These are phyloP conservation scores for Aphodius sticticus DNA, from an alignment of 2,888 invertebrate genomes.

Conservation along the genomic window DNA sequence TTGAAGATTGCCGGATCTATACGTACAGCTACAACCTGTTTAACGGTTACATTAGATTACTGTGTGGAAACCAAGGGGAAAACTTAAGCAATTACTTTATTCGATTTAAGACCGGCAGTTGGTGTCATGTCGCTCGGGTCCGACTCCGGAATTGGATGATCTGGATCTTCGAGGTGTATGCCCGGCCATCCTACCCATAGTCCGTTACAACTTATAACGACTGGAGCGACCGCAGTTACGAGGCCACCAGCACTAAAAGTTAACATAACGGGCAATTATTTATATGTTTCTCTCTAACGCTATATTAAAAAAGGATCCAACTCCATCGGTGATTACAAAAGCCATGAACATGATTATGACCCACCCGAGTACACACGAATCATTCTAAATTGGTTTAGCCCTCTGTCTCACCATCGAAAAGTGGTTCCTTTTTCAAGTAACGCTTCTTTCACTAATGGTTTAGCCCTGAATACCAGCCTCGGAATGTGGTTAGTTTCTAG, in stretches of 20 bases:
- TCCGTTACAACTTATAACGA: constrained; percentile 84
- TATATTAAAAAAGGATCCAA: too few relatives aligned
- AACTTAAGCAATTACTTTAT: constrained; percentile 67
- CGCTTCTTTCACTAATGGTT: too few relatives aligned
- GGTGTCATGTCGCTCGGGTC: constrained; percentile 86
- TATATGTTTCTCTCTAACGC: too few relatives aligned
- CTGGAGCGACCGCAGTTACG: constrained; percentile 90
- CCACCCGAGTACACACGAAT: too few relatives aligned
- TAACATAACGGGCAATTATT: constrained; percentile 42
- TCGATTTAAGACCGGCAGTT: constrained; percentile 83
- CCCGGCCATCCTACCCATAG: constrained; percentile 95
- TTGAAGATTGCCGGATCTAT: constrained; percentile 81
- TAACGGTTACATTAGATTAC: constrained; percentile 15
- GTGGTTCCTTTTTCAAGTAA: too few relatives aligned
- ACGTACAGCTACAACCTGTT: constrained; percentile 82
- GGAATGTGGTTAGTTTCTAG: too few relatives aligned
- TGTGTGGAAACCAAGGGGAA: constrained; percentile 29
- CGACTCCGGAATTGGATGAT: constrained; percentile 85
- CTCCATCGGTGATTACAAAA: too few relatives aligned
- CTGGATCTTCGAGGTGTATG: constrained; percentile 78
- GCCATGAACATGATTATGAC: too few relatives aligned
- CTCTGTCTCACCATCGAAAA: too few relatives aligned
- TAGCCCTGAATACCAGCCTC: too few relatives aligned
- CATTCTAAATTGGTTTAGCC: too few relatives aligned
- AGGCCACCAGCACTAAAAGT: constrained; percentile 82